Evolutionary conservation across 2,113 vertebrate genomes (phyloP).

Genomic region (Micromys minutus): DNA sequence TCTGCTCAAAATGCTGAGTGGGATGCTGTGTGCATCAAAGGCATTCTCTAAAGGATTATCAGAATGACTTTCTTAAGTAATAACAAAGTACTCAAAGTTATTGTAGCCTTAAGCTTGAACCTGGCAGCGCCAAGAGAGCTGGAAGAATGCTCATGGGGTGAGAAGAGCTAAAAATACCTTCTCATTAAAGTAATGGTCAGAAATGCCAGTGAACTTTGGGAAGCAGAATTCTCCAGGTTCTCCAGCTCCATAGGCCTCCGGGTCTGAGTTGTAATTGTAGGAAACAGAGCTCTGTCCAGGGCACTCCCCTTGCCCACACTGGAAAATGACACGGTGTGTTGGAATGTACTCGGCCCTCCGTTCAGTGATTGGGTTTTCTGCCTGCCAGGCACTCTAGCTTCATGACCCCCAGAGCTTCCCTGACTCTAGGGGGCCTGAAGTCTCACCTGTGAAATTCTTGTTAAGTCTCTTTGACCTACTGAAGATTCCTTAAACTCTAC

Average conservation of each 20-base stretch:
- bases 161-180: conserved; percentile 61
- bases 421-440: background rate
- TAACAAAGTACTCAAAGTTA: background rate
- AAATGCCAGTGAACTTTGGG: conserved; percentile 44
- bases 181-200: conserved; percentile 55
- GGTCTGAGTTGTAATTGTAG: conserved; percentile 57
- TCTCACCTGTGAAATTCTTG: conserved; percentile 20
- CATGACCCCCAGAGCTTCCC: background rate
- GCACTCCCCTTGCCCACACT: background rate
- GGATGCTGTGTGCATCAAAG: background rate
- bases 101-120: conserved; percentile 41
- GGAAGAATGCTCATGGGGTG: background rate
- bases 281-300: conserved; percentile 33
- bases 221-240: conserved; percentile 43
- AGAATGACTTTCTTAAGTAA: conserved; percentile 24
- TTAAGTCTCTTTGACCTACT: background rate
- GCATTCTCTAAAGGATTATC: background rate
- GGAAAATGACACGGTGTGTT: conserved; percentile 71
- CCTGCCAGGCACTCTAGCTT: background rate
- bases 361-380: background rate
- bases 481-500: background rate
- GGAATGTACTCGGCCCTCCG: background rate
- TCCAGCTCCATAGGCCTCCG: background rate
- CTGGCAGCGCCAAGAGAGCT: background rate
- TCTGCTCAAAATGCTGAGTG: background rate